Evolutionary conservation across 2,113 vertebrate species (phyloP).

Genomic region (Notiomystis cincta): DNA sequence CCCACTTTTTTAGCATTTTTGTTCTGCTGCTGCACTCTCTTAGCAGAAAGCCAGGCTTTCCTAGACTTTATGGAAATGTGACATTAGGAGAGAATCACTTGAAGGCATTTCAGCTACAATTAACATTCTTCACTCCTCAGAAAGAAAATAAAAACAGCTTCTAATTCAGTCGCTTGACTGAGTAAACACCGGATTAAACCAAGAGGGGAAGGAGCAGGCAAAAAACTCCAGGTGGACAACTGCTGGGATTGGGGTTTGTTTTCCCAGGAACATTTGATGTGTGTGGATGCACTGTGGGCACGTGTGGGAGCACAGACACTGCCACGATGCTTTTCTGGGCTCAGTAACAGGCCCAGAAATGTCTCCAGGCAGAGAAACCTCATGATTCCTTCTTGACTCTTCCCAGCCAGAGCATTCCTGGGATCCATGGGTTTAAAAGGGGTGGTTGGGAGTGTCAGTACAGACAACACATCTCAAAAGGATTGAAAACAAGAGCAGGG

Average conservation of each 20-base stretch:
- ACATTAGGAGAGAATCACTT: slow-evolving; percentile 62
- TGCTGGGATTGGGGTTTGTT: neutral
- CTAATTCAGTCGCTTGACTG: slow-evolving; percentile 45
- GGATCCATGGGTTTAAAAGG: neutral
- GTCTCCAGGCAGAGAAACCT: neutral
- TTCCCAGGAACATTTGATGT: neutral
- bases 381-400: neutral
- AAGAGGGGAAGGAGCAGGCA: neutral
- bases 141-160: slow-evolving; percentile 54
- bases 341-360: neutral
- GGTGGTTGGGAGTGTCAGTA: neutral
- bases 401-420: neutral
- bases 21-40: neutral
- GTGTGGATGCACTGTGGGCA: neutral
- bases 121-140: slow-evolving; percentile 49
- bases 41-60: slow-evolving; percentile 6
- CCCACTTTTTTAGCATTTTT: neutral
- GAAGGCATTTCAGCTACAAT: slow-evolving; percentile 61
- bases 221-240: neutral
- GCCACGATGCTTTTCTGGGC: neutral
- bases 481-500: neutral
- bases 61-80: slow-evolving; percentile 67
- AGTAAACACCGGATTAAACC: slow-evolving; percentile 30
- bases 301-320: neutral
- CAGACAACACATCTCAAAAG: neutral